Conservation (phyloP, 2,888 invertebrate species). For the Rapana venosa region DNA sequence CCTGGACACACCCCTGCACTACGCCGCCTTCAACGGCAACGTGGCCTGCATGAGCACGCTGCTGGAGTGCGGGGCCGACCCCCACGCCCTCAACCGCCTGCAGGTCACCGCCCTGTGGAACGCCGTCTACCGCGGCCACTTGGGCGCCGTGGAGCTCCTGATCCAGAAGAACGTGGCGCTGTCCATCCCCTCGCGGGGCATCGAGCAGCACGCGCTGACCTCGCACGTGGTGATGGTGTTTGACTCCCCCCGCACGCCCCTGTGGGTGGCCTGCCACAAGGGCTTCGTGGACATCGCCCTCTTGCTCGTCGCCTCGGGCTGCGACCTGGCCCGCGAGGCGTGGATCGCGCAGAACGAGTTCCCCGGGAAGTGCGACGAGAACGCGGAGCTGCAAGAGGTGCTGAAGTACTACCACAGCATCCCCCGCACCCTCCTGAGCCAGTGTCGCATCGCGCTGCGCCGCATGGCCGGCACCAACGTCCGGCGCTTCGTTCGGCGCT, state of each 20-base stretch:
- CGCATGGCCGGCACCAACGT: conserved; percentile 54
- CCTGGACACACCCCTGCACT: conserved; percentile 69
- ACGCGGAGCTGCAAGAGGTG: conserved; percentile 50
- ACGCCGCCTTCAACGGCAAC: conserved; percentile 70
- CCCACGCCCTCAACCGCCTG: conserved; percentile 61
- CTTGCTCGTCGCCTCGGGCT: conserved; percentile 64
- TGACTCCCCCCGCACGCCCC: conserved; percentile 59
- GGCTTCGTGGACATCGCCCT: conserved; percentile 53
- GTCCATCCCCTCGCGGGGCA: conserved; percentile 61
- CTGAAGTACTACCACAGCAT: conserved; percentile 55
- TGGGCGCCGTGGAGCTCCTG: conserved; percentile 60
- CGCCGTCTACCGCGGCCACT: conserved; percentile 62
- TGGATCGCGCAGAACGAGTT: conserved; percentile 60
- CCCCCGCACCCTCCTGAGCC: conserved; percentile 58
- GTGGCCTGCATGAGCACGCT: conserved; percentile 59
- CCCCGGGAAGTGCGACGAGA: conserved; percentile 48
- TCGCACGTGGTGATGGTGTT: conserved; percentile 57
- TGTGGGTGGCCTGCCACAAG: conserved; percentile 63
- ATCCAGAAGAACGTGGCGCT: conserved; percentile 64
- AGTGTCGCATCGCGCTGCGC: conserved; percentile 63
- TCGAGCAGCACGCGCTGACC: conserved; percentile 66
- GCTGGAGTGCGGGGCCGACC: conserved; percentile 67
- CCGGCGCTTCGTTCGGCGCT: conserved; percentile 49
- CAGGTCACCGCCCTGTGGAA: conserved; percentile 71
- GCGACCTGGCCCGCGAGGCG: conserved; percentile 59